These are phyloP conservation scores for Hemistola chrysoprasaria DNA, from an alignment of 2,888 invertebrate genomes.

Conservation along the genomic window DNA sequence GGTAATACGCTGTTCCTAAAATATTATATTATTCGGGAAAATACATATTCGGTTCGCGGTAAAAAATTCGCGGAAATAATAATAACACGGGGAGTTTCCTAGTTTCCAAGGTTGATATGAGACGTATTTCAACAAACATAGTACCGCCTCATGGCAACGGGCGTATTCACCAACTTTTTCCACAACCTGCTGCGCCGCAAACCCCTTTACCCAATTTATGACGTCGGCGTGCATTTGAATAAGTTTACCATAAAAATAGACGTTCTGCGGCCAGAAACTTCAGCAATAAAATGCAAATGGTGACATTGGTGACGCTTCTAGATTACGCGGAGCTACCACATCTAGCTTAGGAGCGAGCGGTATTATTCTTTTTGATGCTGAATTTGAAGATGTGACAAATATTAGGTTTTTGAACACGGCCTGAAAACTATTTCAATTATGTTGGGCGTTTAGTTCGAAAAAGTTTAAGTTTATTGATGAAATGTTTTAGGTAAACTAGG, in stretches of 20 bases:
- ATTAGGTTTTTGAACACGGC: slow-evolving; percentile 9
- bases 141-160: slow-evolving; percentile 4
- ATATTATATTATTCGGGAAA: no score
- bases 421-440: neutral
- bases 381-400: slow-evolving; percentile 23
- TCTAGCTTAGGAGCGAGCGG: slow-evolving; percentile 30
- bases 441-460: no score
- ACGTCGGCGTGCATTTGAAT: slow-evolving; percentile 75
- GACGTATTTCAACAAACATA: slow-evolving; percentile 11
- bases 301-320: slow-evolving; percentile 59
- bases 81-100: neutral
- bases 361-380: slow-evolving; percentile 14
- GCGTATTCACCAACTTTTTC: slow-evolving; percentile 46
- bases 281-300: slow-evolving; percentile 80
- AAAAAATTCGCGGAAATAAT: slow-evolving; percentile 29
- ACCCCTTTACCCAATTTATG: slow-evolving; percentile 77
- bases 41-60: slow-evolving; percentile 9
- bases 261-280: slow-evolving; percentile 73
- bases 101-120: neutral
- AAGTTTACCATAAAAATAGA: slow-evolving; percentile 79
- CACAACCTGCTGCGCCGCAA: slow-evolving; percentile 61
- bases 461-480: no score
- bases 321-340: slow-evolving; percentile 35
- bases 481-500: no score
- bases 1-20: no score